phyloP scores from a whole-genome alignment of 2,797 vertebrate genomes.

The Bovichtus variegatus region DNA sequence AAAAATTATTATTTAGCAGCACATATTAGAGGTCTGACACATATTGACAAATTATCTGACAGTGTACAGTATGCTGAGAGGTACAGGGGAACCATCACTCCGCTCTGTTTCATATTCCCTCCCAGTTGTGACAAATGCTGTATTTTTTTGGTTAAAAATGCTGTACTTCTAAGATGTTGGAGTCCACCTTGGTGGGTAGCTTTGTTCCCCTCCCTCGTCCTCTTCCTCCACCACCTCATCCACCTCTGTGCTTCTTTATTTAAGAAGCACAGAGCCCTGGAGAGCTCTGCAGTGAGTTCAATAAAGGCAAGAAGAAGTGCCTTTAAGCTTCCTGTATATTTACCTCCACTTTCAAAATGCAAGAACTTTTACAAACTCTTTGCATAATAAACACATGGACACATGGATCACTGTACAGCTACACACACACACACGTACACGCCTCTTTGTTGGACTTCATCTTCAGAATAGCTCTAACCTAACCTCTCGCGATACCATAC shows the following conservation, averaged over 20 bases:
- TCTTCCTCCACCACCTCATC: too few species aligned
- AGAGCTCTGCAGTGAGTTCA: slow-evolving; percentile 44
- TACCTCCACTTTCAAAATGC: slow-evolving; percentile 35
- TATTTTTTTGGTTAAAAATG: slow-evolving; percentile 5
- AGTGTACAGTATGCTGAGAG: background rate
- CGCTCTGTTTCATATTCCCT: slow-evolving; percentile 3
- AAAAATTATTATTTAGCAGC: too few species aligned
- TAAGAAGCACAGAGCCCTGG: slow-evolving; percentile 47
- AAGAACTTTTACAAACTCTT: background rate
- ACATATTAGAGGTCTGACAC: too few species aligned
- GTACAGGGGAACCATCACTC: background rate
- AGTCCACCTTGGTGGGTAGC: background rate
- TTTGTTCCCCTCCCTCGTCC: background rate
- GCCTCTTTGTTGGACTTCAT: too few species aligned
- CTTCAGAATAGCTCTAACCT: too few species aligned
- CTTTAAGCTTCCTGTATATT: slow-evolving; percentile 52
- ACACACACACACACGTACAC: background rate
- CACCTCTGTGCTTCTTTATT: slow-evolving; percentile 29
- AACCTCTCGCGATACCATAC: too few species aligned
- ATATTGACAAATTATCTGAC: slow-evolving; percentile 21
- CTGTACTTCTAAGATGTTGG: background rate
- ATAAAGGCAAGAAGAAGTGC: slow-evolving; percentile 25
- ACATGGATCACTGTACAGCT: background rate
- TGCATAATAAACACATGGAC: slow-evolving; percentile 12
- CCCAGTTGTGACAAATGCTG: slow-evolving; percentile 11